Conservation (phyloP, 1,140 invertebrate species). For the Scaptomyza pallida region DNA sequence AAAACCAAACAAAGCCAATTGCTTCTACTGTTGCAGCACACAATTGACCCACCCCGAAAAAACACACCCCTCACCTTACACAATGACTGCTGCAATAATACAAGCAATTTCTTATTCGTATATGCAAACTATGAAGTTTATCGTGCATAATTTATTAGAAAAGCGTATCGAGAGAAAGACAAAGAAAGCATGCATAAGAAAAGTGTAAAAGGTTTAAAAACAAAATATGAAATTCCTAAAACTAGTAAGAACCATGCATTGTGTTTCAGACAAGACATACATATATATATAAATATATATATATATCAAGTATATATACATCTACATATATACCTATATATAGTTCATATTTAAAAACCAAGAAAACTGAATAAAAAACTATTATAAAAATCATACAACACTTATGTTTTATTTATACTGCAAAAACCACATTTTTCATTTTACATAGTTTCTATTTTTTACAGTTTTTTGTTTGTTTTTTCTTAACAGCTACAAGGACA, state of each 20-base stretch:
- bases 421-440: background rate
- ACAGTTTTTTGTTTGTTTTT: conserved; percentile 12
- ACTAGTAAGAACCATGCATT: conserved; percentile 39
- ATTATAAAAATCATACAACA: conserved; percentile 52
- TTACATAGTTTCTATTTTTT: conserved; percentile 11
- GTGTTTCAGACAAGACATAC: conserved; percentile 58
- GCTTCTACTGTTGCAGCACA: conserved; percentile 36
- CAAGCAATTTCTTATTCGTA: conserved; percentile 39
- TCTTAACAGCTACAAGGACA: conserved; percentile 26
- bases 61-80: conserved; percentile 7
- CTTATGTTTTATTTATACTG: conserved; percentile 65
- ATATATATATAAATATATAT: conserved; percentile 42
- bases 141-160: conserved; percentile 67
- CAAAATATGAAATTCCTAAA: conserved; percentile 38
- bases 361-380: conserved; percentile 63
- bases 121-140: conserved; percentile 62
- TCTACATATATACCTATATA: conserved; percentile 55
- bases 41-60: conserved; percentile 11
- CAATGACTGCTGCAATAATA: conserved; percentile 37
- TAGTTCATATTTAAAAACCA: conserved; percentile 40
- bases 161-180: conserved; percentile 6
- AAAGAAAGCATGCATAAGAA: conserved; percentile 3
- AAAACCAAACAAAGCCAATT: conserved; percentile 20
- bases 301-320: conserved; percentile 36
- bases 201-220: conserved; percentile 26